A percentile compares a stretch with the other conserved stretches of the same genome.
Conservation (phyloP, 2,888 invertebrate genomes). For the Ditula angustiorana region DNA sequence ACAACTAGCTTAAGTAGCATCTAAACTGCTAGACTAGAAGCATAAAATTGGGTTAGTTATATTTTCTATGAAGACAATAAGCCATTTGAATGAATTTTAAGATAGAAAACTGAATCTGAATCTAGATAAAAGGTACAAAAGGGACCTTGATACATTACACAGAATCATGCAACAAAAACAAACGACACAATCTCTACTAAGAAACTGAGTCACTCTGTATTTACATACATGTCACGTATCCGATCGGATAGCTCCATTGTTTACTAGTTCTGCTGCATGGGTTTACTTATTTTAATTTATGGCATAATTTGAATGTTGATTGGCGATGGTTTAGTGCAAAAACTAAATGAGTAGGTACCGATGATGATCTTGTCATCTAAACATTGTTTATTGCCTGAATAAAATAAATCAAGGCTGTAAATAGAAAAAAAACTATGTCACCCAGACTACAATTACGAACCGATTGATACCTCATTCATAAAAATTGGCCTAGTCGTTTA, state of each 20-base stretch:
- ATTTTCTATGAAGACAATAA: no score
- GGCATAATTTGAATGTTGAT: conserved; percentile 29
- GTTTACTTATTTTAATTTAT: conserved; percentile 35
- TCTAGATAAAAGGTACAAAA: conserved; percentile 27
- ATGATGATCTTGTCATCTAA: not conserved
- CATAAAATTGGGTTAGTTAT: no score
- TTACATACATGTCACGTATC: conserved; percentile 51
- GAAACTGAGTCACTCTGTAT: conserved; percentile 52
- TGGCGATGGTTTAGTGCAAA: conserved; percentile 1
- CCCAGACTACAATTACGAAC: no score
- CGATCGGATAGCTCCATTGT: conserved; percentile 37
- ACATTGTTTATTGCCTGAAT: no score
- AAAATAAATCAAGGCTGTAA: no score
- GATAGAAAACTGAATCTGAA: not conserved
- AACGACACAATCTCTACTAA: conserved; percentile 43
- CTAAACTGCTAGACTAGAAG: no score
- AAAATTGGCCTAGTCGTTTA: no score
- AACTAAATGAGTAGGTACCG: not conserved
- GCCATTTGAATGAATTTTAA: no score
- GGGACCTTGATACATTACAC: conserved; percentile 28
- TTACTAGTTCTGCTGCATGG: conserved; percentile 25
- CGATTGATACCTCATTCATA: no score
- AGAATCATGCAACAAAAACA: conserved; percentile 40
- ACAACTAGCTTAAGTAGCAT: no score
- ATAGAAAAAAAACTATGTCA: not conserved